phyloP scores from a whole-genome alignment of 2,797 vertebrate genomes.

The Crax fasciolata region DNA sequence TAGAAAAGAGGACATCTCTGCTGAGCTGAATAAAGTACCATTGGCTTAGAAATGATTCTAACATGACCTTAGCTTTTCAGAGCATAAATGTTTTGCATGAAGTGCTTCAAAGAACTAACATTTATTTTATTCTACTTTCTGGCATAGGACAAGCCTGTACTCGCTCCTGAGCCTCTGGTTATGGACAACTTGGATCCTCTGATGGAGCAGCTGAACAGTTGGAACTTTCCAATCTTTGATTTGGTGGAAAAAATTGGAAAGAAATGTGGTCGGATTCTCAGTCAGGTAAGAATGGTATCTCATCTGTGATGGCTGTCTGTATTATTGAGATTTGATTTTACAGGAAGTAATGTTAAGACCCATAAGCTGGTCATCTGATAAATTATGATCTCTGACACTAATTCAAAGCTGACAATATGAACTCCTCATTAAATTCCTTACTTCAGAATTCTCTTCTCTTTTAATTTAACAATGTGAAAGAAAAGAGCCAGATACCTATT shows the following conservation, averaged over 20 bases:
- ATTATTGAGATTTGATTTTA: background rate
- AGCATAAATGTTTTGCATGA: background rate
- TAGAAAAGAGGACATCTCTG: background rate
- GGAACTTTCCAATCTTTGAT: constrained; percentile 99
- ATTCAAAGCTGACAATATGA: background rate
- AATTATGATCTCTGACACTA: background rate
- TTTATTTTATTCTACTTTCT: constrained; percentile 36
- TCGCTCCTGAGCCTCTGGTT: constrained; percentile 94
- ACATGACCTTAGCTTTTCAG: background rate
- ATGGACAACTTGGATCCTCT: constrained; percentile 93
- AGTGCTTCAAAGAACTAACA: background rate
- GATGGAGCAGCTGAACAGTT: constrained; percentile 94
- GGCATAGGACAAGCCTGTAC: constrained; percentile 89
- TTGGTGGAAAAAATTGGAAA: constrained; percentile 95
- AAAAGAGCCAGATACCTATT: rapidly evolving
- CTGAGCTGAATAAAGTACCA: background rate
- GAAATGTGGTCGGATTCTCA: constrained; percentile 95
- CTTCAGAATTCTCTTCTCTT: background rate
- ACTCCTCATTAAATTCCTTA: background rate
- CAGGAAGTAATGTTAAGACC: background rate
- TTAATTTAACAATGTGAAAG: background rate
- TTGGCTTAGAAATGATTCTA: background rate
- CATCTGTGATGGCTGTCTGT: background rate
- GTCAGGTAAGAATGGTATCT: constrained; percentile 89
- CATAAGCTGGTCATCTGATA: background rate